These are phyloP conservation scores for Chloroceryle amazona DNA, from an alignment of 2,797 vertebrate species.

Conservation along the genomic window DNA sequence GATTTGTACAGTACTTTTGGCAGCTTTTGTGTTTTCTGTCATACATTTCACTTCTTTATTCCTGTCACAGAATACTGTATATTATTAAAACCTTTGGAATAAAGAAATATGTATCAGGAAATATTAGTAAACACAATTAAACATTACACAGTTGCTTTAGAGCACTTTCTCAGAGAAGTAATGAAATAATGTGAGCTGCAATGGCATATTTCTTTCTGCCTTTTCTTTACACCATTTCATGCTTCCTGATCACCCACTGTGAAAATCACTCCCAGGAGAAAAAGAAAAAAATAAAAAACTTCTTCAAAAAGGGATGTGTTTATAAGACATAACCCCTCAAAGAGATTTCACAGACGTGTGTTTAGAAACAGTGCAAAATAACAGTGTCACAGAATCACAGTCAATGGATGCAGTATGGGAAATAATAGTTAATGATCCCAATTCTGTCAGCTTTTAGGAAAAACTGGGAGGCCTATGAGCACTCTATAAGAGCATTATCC, in stretches of 20 bases:
- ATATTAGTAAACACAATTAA: background rate
- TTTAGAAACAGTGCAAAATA: background rate
- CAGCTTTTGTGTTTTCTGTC: background rate
- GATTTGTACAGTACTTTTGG: background rate
- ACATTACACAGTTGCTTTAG: background rate
- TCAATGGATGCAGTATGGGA: background rate
- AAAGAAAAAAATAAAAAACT: background rate
- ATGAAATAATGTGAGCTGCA: background rate
- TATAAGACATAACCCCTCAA: background rate
- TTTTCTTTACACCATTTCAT: conserved; percentile 7
- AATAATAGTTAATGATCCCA: background rate
- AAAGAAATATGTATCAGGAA: background rate
- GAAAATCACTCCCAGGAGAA: background rate
- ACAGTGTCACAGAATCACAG: background rate
- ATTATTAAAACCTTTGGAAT: conserved; percentile 12
- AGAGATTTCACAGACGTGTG: background rate
- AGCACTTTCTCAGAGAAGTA: background rate
- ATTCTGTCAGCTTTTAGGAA: background rate
- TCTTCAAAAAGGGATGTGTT: background rate
- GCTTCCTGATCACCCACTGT: background rate
- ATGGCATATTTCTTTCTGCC: background rate
- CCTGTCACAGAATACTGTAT: background rate
- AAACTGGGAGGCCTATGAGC: background rate
- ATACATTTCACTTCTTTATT: background rate
- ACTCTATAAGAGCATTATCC: background rate